Conservation (phyloP, 2,888 invertebrate species). For the Hedychridium roseum region DNA sequence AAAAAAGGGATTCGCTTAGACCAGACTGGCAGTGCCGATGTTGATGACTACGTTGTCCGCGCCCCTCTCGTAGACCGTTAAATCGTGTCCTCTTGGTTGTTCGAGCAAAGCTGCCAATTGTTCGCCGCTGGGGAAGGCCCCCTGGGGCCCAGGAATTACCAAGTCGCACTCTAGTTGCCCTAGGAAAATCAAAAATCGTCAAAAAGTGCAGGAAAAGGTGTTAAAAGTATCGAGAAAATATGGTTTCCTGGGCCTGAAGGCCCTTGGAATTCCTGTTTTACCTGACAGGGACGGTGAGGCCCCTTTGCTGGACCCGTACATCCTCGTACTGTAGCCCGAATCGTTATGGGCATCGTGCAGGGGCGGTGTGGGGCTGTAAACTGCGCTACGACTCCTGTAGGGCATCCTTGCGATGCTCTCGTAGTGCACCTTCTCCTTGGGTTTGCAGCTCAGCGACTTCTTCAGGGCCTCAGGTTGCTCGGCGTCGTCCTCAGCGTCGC, state of each 20-base stretch:
- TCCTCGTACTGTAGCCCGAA: conserved; percentile 85
- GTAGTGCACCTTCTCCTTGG: conserved; percentile 46
- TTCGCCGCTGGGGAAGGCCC: conserved; percentile 46
- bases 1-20: conserved; percentile 57
- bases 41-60: conserved; percentile 59
- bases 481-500: conserved; percentile 52
- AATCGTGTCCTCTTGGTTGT: conserved; percentile 51
- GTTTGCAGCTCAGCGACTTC: too few species aligned
- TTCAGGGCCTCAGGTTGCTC: conserved; percentile 44
- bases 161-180: conserved; percentile 57
- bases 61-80: conserved; percentile 52
- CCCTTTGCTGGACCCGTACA: conserved; percentile 80
- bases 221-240: neutral
- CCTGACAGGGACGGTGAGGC: conserved; percentile 78
- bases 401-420: conserved; percentile 56
- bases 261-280: too few species aligned
- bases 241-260: too few species aligned
- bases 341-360: conserved; percentile 77
- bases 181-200: conserved; percentile 11
- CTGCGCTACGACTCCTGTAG: conserved; percentile 64
- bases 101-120: conserved; percentile 51
- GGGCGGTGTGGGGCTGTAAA: conserved; percentile 65
- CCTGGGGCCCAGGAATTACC: conserved; percentile 44
- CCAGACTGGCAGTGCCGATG: conserved; percentile 74
- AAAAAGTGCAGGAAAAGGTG: neutral